phyloP scores from a whole-genome alignment of 2,888 invertebrate species.

The Chaetoderma sp. region DNA sequence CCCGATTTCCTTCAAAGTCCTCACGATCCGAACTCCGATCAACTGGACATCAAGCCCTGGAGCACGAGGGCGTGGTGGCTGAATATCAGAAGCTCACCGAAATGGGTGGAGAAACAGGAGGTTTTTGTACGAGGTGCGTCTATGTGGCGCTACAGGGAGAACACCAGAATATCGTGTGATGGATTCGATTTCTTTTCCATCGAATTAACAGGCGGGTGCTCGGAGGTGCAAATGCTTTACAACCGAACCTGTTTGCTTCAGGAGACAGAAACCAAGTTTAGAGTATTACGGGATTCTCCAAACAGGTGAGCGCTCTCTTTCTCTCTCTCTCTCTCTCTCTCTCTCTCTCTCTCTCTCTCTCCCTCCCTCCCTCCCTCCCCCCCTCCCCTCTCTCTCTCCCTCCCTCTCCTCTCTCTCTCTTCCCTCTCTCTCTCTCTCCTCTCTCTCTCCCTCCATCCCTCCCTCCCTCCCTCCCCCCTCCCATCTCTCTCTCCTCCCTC shows the following conservation, averaged over 20 bases:
- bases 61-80: conserved; percentile 54
- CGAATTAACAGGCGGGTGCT: conserved; percentile 37
- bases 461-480: conserved; percentile 20
- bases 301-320: conserved; percentile 39
- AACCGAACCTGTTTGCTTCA: conserved; percentile 51
- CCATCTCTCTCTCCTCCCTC: conserved; percentile 22
- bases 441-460: conserved; percentile 13
- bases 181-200: conserved; percentile 36
- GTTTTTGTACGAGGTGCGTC: conserved; percentile 45
- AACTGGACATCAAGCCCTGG: conserved; percentile 49
- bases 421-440: neutral
- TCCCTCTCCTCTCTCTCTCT: conserved; percentile 21
- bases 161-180: conserved; percentile 45
- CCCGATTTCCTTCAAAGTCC: conserved; percentile 53
- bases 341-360: conserved; percentile 26
- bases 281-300: conserved; percentile 49
- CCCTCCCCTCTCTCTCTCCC: conserved; percentile 16
- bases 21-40: conserved; percentile 27
- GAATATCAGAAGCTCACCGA: conserved; percentile 47
- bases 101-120: conserved; percentile 52
- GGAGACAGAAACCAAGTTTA: conserved; percentile 42
- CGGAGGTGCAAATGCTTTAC: conserved; percentile 43
- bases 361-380: conserved; percentile 19
- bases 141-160: conserved; percentile 49
- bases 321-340: conserved; percentile 14